Conservation (phyloP, 2,797 vertebrate genomes). For the Agapornis canus region DNA sequence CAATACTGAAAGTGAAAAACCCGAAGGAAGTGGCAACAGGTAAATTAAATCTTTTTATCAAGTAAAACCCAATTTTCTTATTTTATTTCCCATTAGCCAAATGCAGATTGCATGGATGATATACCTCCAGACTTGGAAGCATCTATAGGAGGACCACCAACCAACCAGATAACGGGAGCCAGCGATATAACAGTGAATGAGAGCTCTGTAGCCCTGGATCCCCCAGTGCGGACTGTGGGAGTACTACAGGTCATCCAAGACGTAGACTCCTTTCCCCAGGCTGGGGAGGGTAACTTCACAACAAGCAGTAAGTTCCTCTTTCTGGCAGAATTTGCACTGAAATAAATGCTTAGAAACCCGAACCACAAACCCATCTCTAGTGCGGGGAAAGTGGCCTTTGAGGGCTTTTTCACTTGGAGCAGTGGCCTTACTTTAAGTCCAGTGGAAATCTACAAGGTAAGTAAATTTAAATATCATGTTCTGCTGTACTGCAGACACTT, state of each 20-base stretch:
- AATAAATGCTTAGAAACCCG: not conserved
- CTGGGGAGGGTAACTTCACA: slow-evolving; percentile 81
- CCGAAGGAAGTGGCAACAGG: not conserved
- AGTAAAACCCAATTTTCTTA: not conserved
- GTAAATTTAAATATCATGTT: not conserved
- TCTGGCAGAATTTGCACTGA: not conserved
- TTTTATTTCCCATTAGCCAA: slow-evolving; percentile 78
- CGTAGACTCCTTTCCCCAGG: slow-evolving; percentile 75
- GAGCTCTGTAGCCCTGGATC: slow-evolving; percentile 89
- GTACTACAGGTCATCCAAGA: slow-evolving; percentile 85
- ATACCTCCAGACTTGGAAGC: slow-evolving; percentile 89
- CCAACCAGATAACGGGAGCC: slow-evolving; percentile 89
- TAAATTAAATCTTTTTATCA: not conserved
- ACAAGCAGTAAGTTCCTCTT: slow-evolving; percentile 86
- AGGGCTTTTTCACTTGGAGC: not conserved
- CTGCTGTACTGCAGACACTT: not conserved
- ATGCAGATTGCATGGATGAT: slow-evolving; percentile 90
- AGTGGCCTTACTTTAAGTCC: not conserved
- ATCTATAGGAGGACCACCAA: slow-evolving; percentile 84
- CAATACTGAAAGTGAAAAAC: not conserved
- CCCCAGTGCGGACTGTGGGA: slow-evolving; percentile 77
- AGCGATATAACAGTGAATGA: slow-evolving; percentile 91
- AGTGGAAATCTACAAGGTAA: not conserved
- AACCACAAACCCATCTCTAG: not conserved
- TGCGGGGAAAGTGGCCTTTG: not conserved